A percentile compares a stretch with the other conserved stretches of the same genome.
phyloP scores from a whole-genome alignment of 2,888 invertebrate genomes.

The Cephus sareptanus region DNA sequence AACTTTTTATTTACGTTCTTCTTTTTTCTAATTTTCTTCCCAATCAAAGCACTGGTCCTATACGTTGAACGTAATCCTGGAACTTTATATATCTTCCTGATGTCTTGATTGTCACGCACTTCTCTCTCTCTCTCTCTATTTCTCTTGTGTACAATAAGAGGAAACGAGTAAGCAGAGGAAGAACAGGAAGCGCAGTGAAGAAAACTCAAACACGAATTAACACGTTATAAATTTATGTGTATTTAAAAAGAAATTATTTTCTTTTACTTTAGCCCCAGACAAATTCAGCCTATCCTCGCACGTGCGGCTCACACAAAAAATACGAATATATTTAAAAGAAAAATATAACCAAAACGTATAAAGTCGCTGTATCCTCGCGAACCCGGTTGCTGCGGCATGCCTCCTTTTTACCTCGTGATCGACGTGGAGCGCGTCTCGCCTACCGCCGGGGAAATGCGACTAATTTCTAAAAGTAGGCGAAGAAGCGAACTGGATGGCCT shows the following conservation, averaged over 20 bases:
- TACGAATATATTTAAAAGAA: not conserved
- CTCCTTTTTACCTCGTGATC: constrained; percentile 5
- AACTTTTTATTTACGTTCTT: not conserved
- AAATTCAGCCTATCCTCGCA: not conserved
- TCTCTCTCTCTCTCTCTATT: too few species aligned
- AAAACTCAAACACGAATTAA: not conserved
- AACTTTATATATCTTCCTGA: not conserved
- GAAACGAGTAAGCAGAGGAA: not conserved
- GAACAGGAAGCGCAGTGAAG: not conserved
- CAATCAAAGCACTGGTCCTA: not conserved
- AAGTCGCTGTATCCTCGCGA: not conserved
- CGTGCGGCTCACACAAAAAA: not conserved
- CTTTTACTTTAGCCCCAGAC: not conserved
- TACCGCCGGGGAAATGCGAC: constrained; percentile 43
- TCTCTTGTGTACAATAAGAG: not conserved
- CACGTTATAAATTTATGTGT: not conserved
- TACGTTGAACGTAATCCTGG: not conserved
- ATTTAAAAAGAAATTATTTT: not conserved
- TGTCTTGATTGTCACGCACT: not conserved
- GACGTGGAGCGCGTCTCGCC: constrained; percentile 2
- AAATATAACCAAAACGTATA: not conserved
- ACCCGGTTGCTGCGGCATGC: constrained; percentile 3
- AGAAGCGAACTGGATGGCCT: constrained; percentile 64
- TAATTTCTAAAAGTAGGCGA: constrained; percentile 62
- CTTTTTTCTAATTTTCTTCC: not conserved